phyloP scores from a whole-genome alignment of 1,140 invertebrate species.

The Stenopsyche tienmushanensis region DNA sequence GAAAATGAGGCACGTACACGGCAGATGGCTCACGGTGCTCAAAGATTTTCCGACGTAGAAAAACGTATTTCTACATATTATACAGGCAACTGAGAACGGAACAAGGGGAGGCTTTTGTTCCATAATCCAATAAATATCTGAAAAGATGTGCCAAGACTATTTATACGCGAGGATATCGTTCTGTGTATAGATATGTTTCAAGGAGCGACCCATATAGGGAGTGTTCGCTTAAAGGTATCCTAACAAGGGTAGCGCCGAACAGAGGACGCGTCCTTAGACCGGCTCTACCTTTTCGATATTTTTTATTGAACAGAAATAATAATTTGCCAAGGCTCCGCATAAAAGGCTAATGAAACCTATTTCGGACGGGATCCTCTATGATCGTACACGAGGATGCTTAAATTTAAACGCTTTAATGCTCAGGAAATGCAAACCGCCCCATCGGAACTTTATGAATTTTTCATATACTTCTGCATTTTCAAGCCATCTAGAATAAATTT shows the following conservation, averaged over 20 bases:
- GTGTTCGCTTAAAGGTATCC: background rate
- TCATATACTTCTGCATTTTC: no score
- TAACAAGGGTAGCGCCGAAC: background rate
- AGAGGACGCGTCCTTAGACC: background rate
- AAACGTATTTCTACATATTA: constrained; percentile 13
- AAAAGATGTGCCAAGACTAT: constrained; percentile 36
- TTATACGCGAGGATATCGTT: constrained; percentile 16
- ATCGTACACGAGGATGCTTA: no score
- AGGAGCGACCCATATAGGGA: background rate
- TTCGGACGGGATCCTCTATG: no score
- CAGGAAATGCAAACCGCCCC: no score
- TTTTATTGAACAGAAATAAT: background rate
- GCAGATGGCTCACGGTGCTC: constrained; percentile 11
- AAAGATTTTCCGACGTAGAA: constrained; percentile 1
- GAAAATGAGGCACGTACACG: constrained; percentile 27
- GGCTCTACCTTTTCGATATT: background rate
- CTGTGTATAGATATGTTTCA: background rate
- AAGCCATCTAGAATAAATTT: no score
- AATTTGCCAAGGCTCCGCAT: background rate
- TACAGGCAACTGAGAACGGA: background rate
- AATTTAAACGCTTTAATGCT: no score
- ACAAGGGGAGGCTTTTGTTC: constrained; percentile 25
- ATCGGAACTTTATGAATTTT: no score
- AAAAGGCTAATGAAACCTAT: background rate
- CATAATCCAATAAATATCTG: constrained; percentile 39